phyloP scores from a whole-genome alignment of 1,140 invertebrate species.

The Leptinotarsa defecta region DNA sequence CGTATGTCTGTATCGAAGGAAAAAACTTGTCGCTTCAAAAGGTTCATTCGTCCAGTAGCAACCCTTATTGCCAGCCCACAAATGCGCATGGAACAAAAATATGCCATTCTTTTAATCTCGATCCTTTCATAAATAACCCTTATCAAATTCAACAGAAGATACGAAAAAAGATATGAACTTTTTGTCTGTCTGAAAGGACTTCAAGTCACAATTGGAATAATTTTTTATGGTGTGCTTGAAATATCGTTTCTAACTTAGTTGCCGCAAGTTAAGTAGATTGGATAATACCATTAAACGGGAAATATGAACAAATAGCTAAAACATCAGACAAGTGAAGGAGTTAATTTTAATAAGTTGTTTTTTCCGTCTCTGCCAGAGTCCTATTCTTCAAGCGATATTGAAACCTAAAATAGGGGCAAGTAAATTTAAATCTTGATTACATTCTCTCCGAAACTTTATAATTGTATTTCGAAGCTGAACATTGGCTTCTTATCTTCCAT shows the following conservation, averaged over 20 bases:
- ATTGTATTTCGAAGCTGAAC: not conserved
- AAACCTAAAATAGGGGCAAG: not conserved
- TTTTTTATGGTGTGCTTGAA: not conserved
- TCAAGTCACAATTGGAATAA: not conserved
- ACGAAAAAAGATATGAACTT: not conserved
- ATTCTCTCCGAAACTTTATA: not conserved
- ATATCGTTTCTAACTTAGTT: not conserved
- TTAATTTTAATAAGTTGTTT: slow-evolving; percentile 1
- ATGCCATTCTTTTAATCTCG: too few species aligned
- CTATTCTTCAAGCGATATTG: not conserved
- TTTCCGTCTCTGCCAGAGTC: not conserved
- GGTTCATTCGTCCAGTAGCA: too few species aligned
- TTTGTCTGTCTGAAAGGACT: not conserved
- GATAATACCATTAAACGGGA: not conserved
- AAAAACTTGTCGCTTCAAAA: too few species aligned
- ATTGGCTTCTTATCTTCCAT: not conserved
- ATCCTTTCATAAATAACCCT: too few species aligned
- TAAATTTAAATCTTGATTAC: not conserved
- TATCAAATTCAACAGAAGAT: too few species aligned
- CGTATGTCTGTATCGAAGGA: too few species aligned
- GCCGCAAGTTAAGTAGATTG: not conserved
- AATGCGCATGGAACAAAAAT: too few species aligned
- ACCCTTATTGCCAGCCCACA: too few species aligned
- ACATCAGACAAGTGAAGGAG: not conserved
- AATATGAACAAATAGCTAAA: not conserved